Conservation (phyloP, 2,113 vertebrate genomes). For the Tylochromis polylepis region DNA sequence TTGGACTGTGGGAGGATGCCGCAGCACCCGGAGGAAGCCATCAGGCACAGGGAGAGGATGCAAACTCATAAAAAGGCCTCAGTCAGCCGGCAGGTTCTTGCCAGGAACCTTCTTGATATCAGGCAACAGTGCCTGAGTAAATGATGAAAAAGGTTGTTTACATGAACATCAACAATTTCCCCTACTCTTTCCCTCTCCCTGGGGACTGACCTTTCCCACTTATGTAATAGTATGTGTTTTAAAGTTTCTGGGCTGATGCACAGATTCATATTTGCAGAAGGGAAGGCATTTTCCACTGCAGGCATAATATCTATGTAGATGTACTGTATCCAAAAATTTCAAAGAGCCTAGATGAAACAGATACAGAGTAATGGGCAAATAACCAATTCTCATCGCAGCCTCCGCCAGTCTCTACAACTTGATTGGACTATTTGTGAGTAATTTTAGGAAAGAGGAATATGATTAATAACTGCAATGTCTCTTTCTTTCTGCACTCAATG, state of each 20-base stretch:
- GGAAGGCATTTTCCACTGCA: not conserved
- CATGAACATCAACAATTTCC: not conserved
- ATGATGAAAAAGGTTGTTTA: not conserved
- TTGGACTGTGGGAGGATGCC: not conserved
- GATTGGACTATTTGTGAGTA: constrained; percentile 60
- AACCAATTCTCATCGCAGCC: constrained; percentile 9
- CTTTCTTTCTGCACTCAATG: constrained; percentile 56
- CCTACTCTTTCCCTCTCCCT: not conserved
- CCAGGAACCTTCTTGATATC: not conserved
- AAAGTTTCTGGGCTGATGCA: not conserved
- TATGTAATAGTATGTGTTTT: not conserved
- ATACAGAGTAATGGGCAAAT: constrained; percentile 38
- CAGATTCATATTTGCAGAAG: not conserved
- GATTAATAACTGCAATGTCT: constrained; percentile 67
- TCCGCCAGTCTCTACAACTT: constrained; percentile 31
- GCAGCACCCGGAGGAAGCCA: not conserved
- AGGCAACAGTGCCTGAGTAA: not conserved
- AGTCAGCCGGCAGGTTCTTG: not conserved
- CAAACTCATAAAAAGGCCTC: not conserved
- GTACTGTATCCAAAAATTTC: not conserved
- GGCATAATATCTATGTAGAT: constrained; percentile 2
- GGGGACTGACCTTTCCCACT: not conserved
- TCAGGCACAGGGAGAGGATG: not conserved
- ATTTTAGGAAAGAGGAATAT: constrained; percentile 67
- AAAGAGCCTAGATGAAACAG: constrained; percentile 26